Base-by-base conservation (phyloP, 2,888 invertebrate species). In the Beris morrisii region DNA sequence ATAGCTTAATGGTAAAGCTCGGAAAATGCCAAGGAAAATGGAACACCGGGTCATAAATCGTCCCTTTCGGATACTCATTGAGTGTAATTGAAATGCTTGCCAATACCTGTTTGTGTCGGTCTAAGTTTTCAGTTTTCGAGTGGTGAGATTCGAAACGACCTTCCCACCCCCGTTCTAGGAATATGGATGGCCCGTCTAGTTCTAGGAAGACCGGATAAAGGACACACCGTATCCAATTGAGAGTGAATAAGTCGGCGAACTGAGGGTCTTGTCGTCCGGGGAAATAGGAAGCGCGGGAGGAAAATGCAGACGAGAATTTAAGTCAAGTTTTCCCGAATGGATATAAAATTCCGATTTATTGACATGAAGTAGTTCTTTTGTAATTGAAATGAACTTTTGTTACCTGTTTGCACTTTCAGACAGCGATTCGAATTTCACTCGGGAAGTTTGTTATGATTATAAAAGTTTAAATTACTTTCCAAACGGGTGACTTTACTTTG, bases 1-100 rank as follows among this genome's bases (percentile, higher is more conserved):
- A 63, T 63, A 53, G 53, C 53, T 58, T 58, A 63, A 30, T 53
- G 53, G 50, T 48, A 15, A 31, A 53, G 53, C 63, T 38, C 7
- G 28, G 58, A 61, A 67, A 59, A 59, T 59, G 64, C 55, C 55
- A 61, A 67, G 61, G 64, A 65, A 63, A 53, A 65, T 64, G 61
- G 38, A 58, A 65, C 59, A 54, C 59, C 59, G 65, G 67, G 65
- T 67, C 67, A 67, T 67, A 67, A 67, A 67, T 67, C 67, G 65
- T 67, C 67, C 63, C 64, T 58, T 67, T 57, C 67, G 67, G 67
- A 67, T 67, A 67, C 65, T 67, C 67, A 67, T 65, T 67, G 65
- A 67, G 67, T 67, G 65, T 67, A 67, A 67, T 67, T 67, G 67
- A 67, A 67, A 67, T 67, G 67, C 67, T 65, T 67, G 67, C 67